Conservation (phyloP, 2,113 vertebrate species). For the Scalopus aquaticus region DNA sequence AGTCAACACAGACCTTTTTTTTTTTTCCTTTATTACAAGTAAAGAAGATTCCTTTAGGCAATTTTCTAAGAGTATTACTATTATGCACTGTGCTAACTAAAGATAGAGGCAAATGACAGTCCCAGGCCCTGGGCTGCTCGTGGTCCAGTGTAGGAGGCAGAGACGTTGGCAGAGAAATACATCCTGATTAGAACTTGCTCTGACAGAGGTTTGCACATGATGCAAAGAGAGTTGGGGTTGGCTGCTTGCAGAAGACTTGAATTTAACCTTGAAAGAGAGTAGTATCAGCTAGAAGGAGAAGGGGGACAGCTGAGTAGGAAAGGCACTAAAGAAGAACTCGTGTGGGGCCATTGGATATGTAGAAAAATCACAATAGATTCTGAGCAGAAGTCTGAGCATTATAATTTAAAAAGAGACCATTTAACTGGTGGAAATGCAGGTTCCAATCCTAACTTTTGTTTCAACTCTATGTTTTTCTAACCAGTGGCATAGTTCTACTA, state of each 20-base stretch:
- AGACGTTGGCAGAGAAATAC: not conserved
- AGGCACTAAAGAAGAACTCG: not conserved
- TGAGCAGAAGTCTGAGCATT: not conserved
- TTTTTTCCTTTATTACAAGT: constrained; percentile 51
- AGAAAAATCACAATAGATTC: not conserved
- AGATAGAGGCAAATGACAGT: not conserved
- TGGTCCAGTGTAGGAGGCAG: not conserved
- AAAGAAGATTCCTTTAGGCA: constrained; percentile 4
- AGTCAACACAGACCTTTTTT: constrained; percentile 11
- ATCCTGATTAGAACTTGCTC: not conserved
- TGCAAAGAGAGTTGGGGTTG: not conserved
- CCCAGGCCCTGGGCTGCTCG: not conserved
- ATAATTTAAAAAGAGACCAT: not conserved
- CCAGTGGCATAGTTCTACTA: accelerated
- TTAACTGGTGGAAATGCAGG: not conserved
- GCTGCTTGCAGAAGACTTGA: not conserved
- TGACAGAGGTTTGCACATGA: not conserved
- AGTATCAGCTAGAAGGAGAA: not conserved
- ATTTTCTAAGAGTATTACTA: not conserved
- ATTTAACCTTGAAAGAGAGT: not conserved
- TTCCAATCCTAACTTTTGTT: not conserved
- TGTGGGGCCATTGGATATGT: not conserved
- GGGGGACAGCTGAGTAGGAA: not conserved
- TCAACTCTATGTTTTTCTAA: not conserved
- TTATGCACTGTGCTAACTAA: not conserved